Evolutionary conservation across 2,113 vertebrate species (phyloP), one percentile per base, ranked within the genome.

Genomic region (Amphilophus citrinellus): DNA sequence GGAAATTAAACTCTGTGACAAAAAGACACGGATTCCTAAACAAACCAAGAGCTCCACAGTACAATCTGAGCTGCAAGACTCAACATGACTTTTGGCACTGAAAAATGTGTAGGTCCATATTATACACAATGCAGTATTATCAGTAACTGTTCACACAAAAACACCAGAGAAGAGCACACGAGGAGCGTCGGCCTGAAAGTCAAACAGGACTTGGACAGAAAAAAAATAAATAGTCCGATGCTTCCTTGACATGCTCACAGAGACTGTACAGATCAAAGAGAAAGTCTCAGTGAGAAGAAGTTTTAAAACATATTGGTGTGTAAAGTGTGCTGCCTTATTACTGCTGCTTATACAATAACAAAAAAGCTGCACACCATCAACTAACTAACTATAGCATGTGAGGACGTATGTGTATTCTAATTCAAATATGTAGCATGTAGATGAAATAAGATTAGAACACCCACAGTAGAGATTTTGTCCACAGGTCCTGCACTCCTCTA

Each of bases 1-100:
- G 22, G 22, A 80, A 77, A 39, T 61, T 6, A 18, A 62, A 81
- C 20, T 22, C 39, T 37, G n/a, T 61, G 47, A 76, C 53, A 77
- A 68, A 44, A 58, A 80, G 47, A 73, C 27, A 73, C 66, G 3
- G 66, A 76, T 77, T 63, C 47, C 77, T 35, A 66, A 85, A 77
- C 50, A 77, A 83, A 84, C 42, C 20, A 61, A 27, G 58, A 71
- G 20, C 76, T 58, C 65, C n/a, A 61, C 15, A 56, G 47, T 17
- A 42, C 58, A 44, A 44, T 57, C 77, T 84, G 35, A 42, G 77
- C 83, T 66, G 83, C 84, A 71, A 39, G 75, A 83, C 79, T 86
- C 61, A n/a, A 42, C 14, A 17, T 82, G 50, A 87, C 53, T 37
- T 90, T 92, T 94, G 92, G 92, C 92, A 94, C 87, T 80, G 84